Base-by-base conservation (phyloP, 2,113 vertebrate species). In the Thalassoma bifasciatum region DNA sequence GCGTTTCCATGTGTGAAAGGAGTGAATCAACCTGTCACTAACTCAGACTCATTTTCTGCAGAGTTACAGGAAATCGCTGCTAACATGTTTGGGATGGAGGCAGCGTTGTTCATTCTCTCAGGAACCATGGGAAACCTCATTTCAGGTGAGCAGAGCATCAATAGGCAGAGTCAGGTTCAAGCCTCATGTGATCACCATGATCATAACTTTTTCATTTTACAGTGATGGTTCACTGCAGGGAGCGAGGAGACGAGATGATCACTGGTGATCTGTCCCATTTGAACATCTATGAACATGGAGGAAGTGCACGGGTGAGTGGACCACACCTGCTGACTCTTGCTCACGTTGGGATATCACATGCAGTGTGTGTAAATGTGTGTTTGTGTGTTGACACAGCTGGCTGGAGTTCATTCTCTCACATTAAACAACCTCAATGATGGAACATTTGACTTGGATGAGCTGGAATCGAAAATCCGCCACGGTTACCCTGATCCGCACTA, bases 91-190 rank as follows among this genome's bases (percentile, higher is more conserved):
- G 92, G 92, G 5, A 95, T 92, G 88, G 95, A 95, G 82, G 90
- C 50, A 0, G 91, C 95, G 2, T 87, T 96, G 9, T 96, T 95
- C 0, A 92, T 96, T 70, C 95, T 95, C 14, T 84, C 93, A 1
- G 95, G 93, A 76, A 96, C 95, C 1, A 95, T 95, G 95, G 93
- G 94, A 16, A 97, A 94, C 64, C 95, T 96, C 75, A 95, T 95
- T 10, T 92, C 96, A 26, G 94, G 95, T 95, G 62, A 74, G 49
- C 44, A 14, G 40, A 1, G 19, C 10, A 17, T 64, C 56, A 10
- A 36, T 12, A 14, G 3, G 1, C 6, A 26, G 17, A 24, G 58
- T 54, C 36, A 51, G 23, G 62, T 21, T 40, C 8, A 2, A 2
- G 8, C 14, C 40, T 23, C 6, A 4, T 2, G 1, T 40, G 14